phyloP scores from a whole-genome alignment of 2,797 vertebrate species.

The Fratercula arctica region DNA sequence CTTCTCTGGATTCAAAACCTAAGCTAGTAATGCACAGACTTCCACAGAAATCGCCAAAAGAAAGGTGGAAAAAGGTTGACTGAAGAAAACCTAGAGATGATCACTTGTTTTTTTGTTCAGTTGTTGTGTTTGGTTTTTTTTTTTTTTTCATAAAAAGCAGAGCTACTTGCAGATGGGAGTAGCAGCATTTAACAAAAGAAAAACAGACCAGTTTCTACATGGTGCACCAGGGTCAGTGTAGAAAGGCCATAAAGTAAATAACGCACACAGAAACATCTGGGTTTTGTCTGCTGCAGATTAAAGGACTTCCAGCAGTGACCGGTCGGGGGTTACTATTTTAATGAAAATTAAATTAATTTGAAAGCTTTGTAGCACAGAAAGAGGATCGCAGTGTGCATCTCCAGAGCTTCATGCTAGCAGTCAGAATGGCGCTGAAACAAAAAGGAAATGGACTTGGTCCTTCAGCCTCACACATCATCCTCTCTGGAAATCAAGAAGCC shows the following conservation, averaged over 20 bases:
- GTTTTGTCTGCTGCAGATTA: not conserved
- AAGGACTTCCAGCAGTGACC: not conserved
- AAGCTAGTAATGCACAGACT: not conserved
- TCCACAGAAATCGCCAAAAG: not conserved
- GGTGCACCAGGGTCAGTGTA: not conserved
- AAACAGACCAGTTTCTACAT: not conserved
- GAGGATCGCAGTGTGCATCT: not conserved
- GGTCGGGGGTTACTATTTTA: not conserved
- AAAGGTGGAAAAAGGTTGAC: not conserved
- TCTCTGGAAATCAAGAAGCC: not conserved
- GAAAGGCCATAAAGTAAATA: not conserved
- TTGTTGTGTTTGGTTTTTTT: not conserved
- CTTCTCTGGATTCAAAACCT: not conserved
- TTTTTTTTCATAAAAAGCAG: not conserved
- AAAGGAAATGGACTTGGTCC: not conserved
- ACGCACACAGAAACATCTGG: not conserved
- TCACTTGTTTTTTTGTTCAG: too few species aligned
- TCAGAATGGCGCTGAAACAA: not conserved
- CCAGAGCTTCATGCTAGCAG: not conserved
- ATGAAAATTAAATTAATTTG: constrained; percentile 1
- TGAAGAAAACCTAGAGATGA: not conserved
- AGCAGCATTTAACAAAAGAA: not conserved
- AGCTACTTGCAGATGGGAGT: not conserved
- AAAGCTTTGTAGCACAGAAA: not conserved
- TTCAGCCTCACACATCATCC: not conserved